Evolutionary conservation across 2,113 vertebrate species (phyloP).

Genomic region (Microcebus tavaratra): DNA sequence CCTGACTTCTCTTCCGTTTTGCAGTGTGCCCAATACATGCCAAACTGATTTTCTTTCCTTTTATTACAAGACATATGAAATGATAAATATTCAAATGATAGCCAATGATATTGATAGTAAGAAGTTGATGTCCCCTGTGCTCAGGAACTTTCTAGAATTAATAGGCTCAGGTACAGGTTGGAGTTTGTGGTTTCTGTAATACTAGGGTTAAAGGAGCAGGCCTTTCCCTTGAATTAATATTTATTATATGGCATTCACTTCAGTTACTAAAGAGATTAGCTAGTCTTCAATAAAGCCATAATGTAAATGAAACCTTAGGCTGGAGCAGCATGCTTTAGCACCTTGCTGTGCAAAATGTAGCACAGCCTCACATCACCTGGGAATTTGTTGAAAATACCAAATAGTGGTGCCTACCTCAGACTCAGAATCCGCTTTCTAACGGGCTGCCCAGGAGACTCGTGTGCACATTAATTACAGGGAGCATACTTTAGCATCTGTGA

Average conservation of each 20-base stretch:
- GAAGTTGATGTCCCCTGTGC: neutral
- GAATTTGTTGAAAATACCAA: conserved; percentile 46
- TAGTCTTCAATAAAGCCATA: neutral
- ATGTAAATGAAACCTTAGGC: neutral
- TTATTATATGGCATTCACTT: conserved; percentile 19
- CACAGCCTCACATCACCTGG: neutral
- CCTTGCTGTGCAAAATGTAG: neutral
- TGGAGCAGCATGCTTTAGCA: neutral
- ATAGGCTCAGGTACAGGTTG: neutral
- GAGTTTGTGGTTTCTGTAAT: neutral
- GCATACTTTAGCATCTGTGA: neutral
- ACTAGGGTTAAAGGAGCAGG: neutral
- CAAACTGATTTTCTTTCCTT: conserved; percentile 24
- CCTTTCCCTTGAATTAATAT: conserved; percentile 7
- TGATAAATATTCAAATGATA: conserved; percentile 18
- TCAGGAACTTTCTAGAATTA: conserved; percentile 40
- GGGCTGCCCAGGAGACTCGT: neutral
- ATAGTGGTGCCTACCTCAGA: neutral
- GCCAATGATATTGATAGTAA: neutral
- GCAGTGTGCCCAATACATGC: conserved; percentile 2
- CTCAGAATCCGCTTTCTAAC: conserved; percentile 25
- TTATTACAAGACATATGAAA: neutral
- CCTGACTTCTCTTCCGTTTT: conserved; percentile 51
- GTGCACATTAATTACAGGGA: neutral
- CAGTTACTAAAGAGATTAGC: conserved; percentile 21